These are phyloP conservation scores for Sarcophaga bullata DNA, from an alignment of 1,140 invertebrate species.

Conservation along the genomic window DNA sequence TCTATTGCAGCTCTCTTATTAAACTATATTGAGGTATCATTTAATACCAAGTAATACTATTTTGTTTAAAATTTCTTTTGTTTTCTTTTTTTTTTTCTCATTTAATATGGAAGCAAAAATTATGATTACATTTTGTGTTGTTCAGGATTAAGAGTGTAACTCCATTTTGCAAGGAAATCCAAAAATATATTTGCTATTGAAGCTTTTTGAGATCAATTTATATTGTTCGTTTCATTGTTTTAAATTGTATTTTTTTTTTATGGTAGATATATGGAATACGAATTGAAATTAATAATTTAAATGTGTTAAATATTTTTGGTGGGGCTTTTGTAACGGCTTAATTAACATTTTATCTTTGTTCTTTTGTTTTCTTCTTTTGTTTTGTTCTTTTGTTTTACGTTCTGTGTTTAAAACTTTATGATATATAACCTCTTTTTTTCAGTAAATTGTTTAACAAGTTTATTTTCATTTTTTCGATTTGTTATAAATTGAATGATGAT, in stretches of 20 bases:
- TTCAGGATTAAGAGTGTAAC: neutral
- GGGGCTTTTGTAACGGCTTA: constrained; percentile 21
- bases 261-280: neutral
- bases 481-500: constrained; percentile 33
- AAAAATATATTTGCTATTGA: constrained; percentile 34
- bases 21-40: neutral
- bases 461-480: constrained; percentile 28
- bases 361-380: neutral
- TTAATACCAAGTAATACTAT: too few relatives aligned
- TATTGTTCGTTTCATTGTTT: neutral
- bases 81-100: neutral
- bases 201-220: constrained; percentile 38
- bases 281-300: neutral
- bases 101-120: constrained; percentile 2
- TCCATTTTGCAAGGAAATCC: neutral
- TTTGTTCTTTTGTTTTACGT: constrained; percentile 8
- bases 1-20: neutral
- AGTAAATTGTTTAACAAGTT: constrained; percentile 20
- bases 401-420: constrained; percentile 32
- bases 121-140: neutral
- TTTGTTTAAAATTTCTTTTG: neutral
- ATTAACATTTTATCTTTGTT: neutral
- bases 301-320: neutral
- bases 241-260: neutral
- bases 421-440: neutral